Conservation (phyloP, 1,140 invertebrate species). For the Diachasmimorpha longicaudata region DNA sequence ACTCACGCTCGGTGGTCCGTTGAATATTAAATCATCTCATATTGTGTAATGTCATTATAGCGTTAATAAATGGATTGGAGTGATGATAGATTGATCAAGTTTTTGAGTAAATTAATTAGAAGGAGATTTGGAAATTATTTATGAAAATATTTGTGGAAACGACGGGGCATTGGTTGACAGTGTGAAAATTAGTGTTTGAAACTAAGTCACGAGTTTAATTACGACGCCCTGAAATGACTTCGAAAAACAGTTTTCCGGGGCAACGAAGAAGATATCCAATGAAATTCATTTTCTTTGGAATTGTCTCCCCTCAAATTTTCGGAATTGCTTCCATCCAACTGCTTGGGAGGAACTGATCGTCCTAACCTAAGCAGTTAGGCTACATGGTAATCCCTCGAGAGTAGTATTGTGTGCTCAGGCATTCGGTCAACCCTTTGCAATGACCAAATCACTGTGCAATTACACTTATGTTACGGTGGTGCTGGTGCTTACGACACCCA, state of each 20-base stretch:
- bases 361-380: not conserved
- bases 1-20: not conserved
- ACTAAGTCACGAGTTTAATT: too few species aligned
- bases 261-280: too few species aligned
- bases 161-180: too few species aligned
- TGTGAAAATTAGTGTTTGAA: too few species aligned
- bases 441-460: not conserved
- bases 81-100: not conserved
- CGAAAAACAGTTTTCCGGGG: too few species aligned
- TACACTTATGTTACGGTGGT: conserved; percentile 2
- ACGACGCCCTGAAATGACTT: too few species aligned
- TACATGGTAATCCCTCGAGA: not conserved
- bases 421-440: not conserved
- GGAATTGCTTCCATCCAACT: not conserved
- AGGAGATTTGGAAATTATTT: too few species aligned
- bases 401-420: not conserved
- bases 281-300: not conserved
- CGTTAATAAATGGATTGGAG: not conserved
- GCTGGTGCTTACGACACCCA: not conserved
- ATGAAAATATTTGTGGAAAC: too few species aligned
- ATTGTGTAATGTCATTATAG: not conserved
- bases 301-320: not conserved
- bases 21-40: not conserved
- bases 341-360: not conserved
- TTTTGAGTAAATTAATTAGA: not conserved